Evolutionary conservation across 1,140 invertebrate species (phyloP), one percentile per base, ranked within the genome.

Genomic region (Trichoplusia ni): DNA sequence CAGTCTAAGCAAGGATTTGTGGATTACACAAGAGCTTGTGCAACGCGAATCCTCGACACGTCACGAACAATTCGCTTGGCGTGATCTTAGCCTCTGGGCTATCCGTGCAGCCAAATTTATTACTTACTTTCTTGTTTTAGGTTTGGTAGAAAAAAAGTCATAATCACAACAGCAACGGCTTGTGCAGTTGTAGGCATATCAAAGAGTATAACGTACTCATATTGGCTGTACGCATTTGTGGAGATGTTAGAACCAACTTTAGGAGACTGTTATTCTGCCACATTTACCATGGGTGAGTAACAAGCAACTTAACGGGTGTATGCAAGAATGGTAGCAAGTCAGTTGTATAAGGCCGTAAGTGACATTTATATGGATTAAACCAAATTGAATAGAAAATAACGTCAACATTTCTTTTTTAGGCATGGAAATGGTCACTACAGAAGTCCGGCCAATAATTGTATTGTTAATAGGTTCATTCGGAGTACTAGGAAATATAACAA

Each of bases 281-380:
- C 69, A n/a, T 86, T 73, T 27, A 76, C 82, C 27, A 44, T 86
- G 21, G 58, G 83, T 86, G 37, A 73, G n/a, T n/a, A n/a, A n/a
- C n/a, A n/a, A n/a, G n/a, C n/a, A n/a, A n/a, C n/a, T n/a, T n/a
- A n/a, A n/a, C 25, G 25, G 25, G 7, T 7, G 25, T 37, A 2
- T 11, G 33, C 14, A 37, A 11, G n/a, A 4, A 37, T 1, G 1
- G 3, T 37, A 4, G 4, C n/a, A 37, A 11, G 33, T 11, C 14
- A 3, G 25, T 27, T n/a, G n/a, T n/a, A n/a, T n/a, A n/a, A n/a
- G n/a, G n/a, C n/a, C n/a, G n/a, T n/a, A n/a, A n/a, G n/a, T n/a
- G n/a, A n/a, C n/a, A n/a, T n/a, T n/a, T n/a, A n/a, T n/a, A n/a
- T n/a, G n/a, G n/a, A n/a, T n/a, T n/a, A n/a, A n/a, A n/a, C n/a